phyloP scores from a whole-genome alignment of 2,888 invertebrate species.

The Syrphus vitripennis region DNA sequence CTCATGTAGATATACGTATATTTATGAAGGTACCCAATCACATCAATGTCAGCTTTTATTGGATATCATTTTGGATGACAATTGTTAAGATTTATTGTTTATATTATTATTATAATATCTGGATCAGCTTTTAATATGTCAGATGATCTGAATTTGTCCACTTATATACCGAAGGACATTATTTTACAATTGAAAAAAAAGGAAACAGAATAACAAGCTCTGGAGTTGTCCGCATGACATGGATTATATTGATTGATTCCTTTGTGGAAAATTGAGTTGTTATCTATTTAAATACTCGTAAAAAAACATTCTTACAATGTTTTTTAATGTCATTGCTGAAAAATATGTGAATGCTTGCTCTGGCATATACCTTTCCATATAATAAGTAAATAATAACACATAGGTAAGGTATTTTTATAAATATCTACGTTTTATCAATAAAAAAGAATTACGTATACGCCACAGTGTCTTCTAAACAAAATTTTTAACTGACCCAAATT shows the following conservation, averaged over 20 bases:
- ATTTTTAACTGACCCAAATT: background rate
- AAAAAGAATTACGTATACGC: background rate
- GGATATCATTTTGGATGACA: slow-evolving; percentile 16
- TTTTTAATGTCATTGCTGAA: background rate
- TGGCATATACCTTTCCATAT: background rate
- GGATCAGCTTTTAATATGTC: background rate
- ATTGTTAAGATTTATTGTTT: slow-evolving; percentile 31
- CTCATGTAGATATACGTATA: no score
- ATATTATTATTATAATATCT: background rate
- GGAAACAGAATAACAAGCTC: background rate
- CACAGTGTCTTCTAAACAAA: background rate
- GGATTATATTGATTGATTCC: background rate
- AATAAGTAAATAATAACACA: no score
- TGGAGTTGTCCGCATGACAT: background rate
- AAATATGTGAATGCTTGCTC: background rate
- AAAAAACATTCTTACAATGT: background rate
- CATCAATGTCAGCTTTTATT: slow-evolving; percentile 12
- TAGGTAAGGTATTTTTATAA: background rate
- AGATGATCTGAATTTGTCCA: slow-evolving; percentile 1
- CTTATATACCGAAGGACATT: background rate
- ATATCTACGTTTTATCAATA: background rate
- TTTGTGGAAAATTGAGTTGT: background rate
- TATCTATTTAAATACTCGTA: background rate
- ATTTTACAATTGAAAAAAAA: background rate
- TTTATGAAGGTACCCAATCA: background rate